Conservation (phyloP, 2,797 vertebrate species). For the Hydrophis major region DNA sequence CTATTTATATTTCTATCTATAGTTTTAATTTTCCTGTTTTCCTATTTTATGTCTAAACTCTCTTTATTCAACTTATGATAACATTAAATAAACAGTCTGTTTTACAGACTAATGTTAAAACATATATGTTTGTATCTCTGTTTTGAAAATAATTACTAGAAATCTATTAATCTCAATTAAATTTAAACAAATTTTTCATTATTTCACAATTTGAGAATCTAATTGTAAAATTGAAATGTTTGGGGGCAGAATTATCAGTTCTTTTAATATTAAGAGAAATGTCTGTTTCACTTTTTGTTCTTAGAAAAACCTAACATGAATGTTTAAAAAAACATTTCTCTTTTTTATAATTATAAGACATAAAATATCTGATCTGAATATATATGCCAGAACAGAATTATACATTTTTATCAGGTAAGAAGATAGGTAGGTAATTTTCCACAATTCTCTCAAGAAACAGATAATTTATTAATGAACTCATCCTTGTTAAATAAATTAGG, state of each 20-base stretch:
- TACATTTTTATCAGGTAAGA: not conserved
- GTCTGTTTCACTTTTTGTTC: not conserved
- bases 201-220: not conserved
- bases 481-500: slow-evolving; percentile 14
- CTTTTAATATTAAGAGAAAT: not conserved
- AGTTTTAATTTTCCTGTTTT: not conserved
- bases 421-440: slow-evolving; percentile 16
- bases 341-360: not conserved
- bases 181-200: not conserved
- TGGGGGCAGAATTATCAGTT: not conserved
- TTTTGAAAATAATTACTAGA: not conserved
- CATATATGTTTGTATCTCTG: not conserved
- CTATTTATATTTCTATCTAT: not conserved
- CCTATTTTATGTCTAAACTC: not conserved
- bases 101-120: not conserved
- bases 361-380: not conserved
- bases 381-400: not conserved
- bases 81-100: not conserved
- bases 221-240: not conserved
- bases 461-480: slow-evolving; percentile 13
- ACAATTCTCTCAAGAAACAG: not conserved
- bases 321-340: not conserved
- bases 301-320: not conserved
- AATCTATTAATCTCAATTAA: no score
- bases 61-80: not conserved